A percentile compares a stretch with the other conserved stretches of the same genome.
Conservation (phyloP, 2,113 vertebrate genomes). For the Blennius ocellaris region DNA sequence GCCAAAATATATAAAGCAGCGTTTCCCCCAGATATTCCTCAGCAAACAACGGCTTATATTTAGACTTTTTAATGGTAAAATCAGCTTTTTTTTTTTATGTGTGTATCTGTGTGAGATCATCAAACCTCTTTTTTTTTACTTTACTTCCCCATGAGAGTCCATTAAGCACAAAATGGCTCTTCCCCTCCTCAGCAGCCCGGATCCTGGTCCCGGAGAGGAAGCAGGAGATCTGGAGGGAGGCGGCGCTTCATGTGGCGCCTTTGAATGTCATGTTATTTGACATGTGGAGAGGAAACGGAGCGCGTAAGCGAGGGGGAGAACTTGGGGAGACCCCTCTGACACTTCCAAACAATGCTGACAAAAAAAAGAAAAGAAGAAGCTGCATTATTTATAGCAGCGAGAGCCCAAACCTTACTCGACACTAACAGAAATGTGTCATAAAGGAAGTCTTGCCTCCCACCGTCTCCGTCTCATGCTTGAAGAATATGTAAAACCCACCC, state of each 20-base stretch:
- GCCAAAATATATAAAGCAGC: constrained; percentile 38
- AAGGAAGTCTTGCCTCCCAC: neutral
- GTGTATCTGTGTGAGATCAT: constrained; percentile 33
- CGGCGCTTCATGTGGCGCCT: constrained; percentile 32
- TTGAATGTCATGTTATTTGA: constrained; percentile 50
- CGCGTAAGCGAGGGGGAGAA: neutral
- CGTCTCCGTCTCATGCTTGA: neutral
- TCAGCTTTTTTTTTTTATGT: neutral
- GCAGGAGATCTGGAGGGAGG: constrained; percentile 38
- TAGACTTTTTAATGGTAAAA: constrained; percentile 37
- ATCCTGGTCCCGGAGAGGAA: constrained; percentile 23
- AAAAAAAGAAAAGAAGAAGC: neutral
- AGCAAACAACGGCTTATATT: constrained; percentile 52
- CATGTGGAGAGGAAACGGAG: constrained; percentile 17
- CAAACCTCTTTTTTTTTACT: neutral
- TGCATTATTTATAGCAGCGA: constrained; percentile 53
- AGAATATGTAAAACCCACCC: constrained; percentile 6
- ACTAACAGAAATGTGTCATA: constrained; percentile 33
- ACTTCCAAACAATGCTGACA: constrained; percentile 40
- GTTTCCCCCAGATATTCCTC: constrained; percentile 20
- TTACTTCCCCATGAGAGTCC: constrained; percentile 29
- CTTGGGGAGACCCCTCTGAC: constrained; percentile 19
- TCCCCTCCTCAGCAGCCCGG: constrained; percentile 10
- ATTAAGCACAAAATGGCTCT: constrained; percentile 62
- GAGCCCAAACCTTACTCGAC: constrained; percentile 20